Conservation (phyloP, 2,888 invertebrate genomes). For the Cosmia pyralina region DNA sequence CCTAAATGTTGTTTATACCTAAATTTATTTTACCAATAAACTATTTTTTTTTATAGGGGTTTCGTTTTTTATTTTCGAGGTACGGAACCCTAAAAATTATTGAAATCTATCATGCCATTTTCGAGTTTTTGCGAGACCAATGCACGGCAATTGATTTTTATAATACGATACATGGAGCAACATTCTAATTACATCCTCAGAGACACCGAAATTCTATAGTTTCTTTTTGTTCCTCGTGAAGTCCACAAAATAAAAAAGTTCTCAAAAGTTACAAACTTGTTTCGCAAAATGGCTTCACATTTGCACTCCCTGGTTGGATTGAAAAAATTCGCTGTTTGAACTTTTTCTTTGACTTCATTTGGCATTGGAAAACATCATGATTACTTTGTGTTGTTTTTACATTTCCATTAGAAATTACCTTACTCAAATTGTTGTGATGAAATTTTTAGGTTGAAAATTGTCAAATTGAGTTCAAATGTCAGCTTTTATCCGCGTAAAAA, state of each 20-base stretch:
- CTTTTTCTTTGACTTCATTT: conserved; percentile 41
- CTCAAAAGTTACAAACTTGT: conserved; percentile 51
- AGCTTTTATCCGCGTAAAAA: background rate
- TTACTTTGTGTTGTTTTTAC: conserved; percentile 27
- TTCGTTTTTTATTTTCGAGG: too few species aligned
- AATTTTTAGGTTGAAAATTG: background rate
- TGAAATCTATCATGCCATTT: too few species aligned
- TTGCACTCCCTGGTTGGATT: conserved; percentile 48
- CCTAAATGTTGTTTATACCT: too few species aligned
- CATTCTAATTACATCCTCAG: conserved; percentile 21
- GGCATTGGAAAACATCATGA: conserved; percentile 28
- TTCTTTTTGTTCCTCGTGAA: conserved; percentile 26
- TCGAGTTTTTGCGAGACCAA: too few species aligned
- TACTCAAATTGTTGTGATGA: background rate
- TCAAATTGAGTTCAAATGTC: background rate
- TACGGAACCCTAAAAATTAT: too few species aligned
- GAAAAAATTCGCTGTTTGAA: conserved; percentile 42
- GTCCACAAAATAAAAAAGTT: conserved; percentile 45
- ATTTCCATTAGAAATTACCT: conserved; percentile 8
- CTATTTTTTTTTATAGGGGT: too few species aligned
- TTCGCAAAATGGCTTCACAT: conserved; percentile 53
- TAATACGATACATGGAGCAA: background rate
- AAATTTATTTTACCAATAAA: too few species aligned
- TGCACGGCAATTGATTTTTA: too few species aligned
- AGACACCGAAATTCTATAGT: conserved; percentile 16